These are phyloP conservation scores for Trinorchestia longiramus DNA, from an alignment of 1,140 invertebrate genomes.

Conservation along the genomic window DNA sequence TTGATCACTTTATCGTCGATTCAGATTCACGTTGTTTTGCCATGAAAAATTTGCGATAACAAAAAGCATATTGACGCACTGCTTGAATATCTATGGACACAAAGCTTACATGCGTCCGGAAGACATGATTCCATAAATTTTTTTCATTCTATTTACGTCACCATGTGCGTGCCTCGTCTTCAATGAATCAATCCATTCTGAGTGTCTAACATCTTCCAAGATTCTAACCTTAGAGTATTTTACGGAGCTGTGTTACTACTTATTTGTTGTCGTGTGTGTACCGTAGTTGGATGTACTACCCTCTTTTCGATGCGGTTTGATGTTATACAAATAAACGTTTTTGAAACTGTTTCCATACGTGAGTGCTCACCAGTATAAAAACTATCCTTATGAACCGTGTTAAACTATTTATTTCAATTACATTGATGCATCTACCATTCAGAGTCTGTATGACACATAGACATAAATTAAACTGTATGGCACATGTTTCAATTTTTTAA, in stretches of 20 bases:
- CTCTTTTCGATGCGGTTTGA: constrained; percentile 27
- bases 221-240: constrained; percentile 29
- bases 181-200: background rate
- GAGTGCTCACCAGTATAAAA: background rate
- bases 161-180: background rate
- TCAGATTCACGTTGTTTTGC: background rate
- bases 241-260: background rate
- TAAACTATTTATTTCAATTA: background rate
- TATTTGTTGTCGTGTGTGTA: constrained; percentile 14
- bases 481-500: background rate
- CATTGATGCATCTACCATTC: background rate
- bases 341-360: background rate
- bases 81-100: background rate
- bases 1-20: background rate
- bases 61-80: background rate
- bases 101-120: background rate
- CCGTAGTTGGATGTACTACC: constrained; percentile 24
- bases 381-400: background rate
- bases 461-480: background rate
- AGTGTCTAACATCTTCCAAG: constrained; percentile 33
- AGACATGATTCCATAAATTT: background rate
- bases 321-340: background rate
- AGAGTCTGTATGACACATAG: background rate
- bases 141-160: background rate
- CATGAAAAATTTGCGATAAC: too few species aligned